Conservation (phyloP, 2,888 invertebrate species). For the Orchesellides sinensis region DNA sequence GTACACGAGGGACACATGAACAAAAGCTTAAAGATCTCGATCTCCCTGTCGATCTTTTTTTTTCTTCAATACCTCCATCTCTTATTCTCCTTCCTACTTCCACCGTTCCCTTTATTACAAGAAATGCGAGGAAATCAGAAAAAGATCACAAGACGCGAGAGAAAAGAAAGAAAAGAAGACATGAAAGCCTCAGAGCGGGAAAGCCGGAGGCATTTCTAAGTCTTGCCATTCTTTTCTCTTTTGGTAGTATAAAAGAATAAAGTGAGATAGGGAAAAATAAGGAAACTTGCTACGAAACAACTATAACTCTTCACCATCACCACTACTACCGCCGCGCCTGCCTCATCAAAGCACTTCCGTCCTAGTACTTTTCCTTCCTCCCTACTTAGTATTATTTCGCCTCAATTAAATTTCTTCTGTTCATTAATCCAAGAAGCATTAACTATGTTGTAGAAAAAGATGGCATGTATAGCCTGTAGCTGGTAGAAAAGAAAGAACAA, state of each 20-base stretch:
- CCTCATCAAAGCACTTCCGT: conserved; percentile 19
- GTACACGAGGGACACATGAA: not conserved
- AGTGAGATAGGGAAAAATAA: not conserved
- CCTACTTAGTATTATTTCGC: conserved; percentile 17
- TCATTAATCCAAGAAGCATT: conserved; percentile 18
- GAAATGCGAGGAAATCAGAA: conserved; percentile 28
- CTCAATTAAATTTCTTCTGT: conserved; percentile 36
- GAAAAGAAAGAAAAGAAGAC: conserved; percentile 10
- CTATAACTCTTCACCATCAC: too few species aligned
- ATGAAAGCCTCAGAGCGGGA: conserved; percentile 2
- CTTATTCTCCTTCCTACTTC: not conserved
- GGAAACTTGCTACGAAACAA: not conserved
- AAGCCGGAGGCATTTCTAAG: conserved; percentile 12
- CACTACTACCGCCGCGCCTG: too few species aligned
- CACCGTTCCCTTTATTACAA: conserved; percentile 10
- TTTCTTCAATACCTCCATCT: too few species aligned
- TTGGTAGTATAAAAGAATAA: not conserved
- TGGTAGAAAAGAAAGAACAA: not conserved
- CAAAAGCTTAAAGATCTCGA: conserved; percentile 15
- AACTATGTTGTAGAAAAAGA: not conserved
- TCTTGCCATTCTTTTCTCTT: not conserved
- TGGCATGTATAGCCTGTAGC: not conserved
- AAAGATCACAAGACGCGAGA: conserved; percentile 9
- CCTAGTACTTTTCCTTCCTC: conserved; percentile 1
- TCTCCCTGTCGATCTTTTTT: conserved; percentile 29